Base-by-base conservation (phyloP, 2,113 vertebrate genomes). In the Eira barbara region DNA sequence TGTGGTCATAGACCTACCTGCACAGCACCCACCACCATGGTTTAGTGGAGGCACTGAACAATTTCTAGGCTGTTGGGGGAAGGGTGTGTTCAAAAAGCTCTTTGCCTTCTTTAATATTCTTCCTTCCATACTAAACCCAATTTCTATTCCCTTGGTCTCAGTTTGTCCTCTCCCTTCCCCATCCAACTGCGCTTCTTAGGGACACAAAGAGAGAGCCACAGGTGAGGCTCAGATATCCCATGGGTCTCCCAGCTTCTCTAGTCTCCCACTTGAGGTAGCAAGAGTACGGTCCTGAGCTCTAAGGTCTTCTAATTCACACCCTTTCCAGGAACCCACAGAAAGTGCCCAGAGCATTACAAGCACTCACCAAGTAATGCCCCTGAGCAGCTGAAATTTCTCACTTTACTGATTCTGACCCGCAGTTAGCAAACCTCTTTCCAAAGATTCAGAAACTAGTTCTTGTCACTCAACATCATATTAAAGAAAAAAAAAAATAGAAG, bases 281-380 rank as follows among this genome's bases (percentile, higher is more conserved):
- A 39, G 83, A 29, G 2, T 15, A 11, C 78, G 74, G 21, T 25
- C 7, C 25, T 34, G 34, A 21, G 2, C n/a, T 49, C 31, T 14
- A 29, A 49, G 36, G 31, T 25, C 25, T 83, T 78, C 55, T 57
- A 85, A 31, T 20, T 74, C 45, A 47, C 5, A 45, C 47, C 55
- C 20, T 97, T 95, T 89, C 89, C 52, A 80, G 92, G 87, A 87
- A 81, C 20, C 14, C 14, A 49, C 12, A 6, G 27, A 45, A 2
- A 14, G 8, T 52, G 57, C 6, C 2, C 4, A 31, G 23, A 34
- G 18, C 7, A 11, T 15, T 4, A 8, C 11, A 8, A 34, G 13
- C 6, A 8, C 6, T 79, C 11, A 0, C 21, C 18, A 7, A 67
- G 39, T 4, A 36, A 34, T 1, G 0, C 4, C 25, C 25, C 36